Base-by-base conservation (phyloP, 2,888 invertebrate genomes). In the Elmis aenea region DNA sequence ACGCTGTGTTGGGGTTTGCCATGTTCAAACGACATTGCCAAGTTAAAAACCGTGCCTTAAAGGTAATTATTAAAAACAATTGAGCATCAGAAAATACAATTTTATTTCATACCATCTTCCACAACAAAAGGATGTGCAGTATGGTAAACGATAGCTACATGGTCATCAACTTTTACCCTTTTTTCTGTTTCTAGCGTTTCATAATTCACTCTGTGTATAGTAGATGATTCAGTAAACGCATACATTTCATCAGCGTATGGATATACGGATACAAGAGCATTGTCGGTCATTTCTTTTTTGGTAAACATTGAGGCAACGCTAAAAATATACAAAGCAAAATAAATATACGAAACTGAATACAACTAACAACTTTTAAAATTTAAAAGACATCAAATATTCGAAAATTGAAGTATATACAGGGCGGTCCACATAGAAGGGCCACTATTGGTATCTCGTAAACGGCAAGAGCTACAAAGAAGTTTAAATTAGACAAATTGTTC, bases 241-340 rank as follows among this genome's bases (percentile, higher is more conserved):
- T 88, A 94, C 37, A 87, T 76, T 61, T 91, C 85, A 62, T 93
- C 92, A 1, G 85, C 86, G 54, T 90, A 85, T 0, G 91, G 90
- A 61, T 92, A 90, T 21, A 95, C 72, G 0, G 91, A 89, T 53
- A 95, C 91, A 81, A 87, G 85, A 0, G 89, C 83, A 61, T 94
- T 95, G 61, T 95, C 95, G 0, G 89, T 82, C 48, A 75, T 61
- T 2, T 75, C 71, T 24, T 76, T 75, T 3, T 75, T 76, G 0
- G 81, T n/a, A n/a, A n/a, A n/a, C n/a, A n/a, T n/a, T n/a, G n/a
- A n/a, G n/a, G n/a, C n/a, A n/a, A n/a, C n/a, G n/a, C n/a, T n/a
- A n/a, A n/a, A n/a, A n/a, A n/a, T n/a, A n/a, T n/a, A n/a, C n/a
- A n/a, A n/a, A n/a, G n/a, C n/a, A n/a, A n/a, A n/a, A n/a, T n/a